phyloP scores from a whole-genome alignment of 2,797 vertebrate species.

The Esox lucius region DNA sequence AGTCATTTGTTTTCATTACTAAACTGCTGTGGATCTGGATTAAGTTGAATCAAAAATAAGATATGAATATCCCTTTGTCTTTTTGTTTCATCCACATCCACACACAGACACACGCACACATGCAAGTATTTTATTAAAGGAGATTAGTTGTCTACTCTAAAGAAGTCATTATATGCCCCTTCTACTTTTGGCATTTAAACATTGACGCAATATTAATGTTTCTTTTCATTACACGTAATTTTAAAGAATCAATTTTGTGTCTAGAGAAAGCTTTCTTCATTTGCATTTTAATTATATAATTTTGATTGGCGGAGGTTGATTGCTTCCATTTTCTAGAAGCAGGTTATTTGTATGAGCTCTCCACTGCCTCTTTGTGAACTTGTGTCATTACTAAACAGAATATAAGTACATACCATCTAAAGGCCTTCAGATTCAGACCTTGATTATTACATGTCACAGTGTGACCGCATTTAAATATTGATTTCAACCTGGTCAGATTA shows the following conservation, averaged over 20 bases:
- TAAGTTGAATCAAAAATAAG: background rate
- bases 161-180: background rate
- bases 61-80: background rate
- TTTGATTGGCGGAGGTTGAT: conserved; percentile 65
- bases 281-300: conserved; percentile 72
- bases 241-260: conserved; percentile 50
- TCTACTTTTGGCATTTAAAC: conserved; percentile 4
- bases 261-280: conserved; percentile 51
- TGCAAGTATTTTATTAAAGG: background rate
- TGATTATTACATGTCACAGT: no score
- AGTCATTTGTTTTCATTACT: background rate
- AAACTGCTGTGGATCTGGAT: conserved; percentile 3
- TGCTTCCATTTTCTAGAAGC: conserved; percentile 63
- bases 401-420: conserved; percentile 42
- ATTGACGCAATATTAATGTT: conserved; percentile 44
- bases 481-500: no score
- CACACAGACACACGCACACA: conserved; percentile 4
- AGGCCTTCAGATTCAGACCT: conserved; percentile 3
- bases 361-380: conserved; percentile 54
- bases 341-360: conserved; percentile 70
- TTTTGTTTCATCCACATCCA: background rate
- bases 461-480: no score
- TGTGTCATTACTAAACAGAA: conserved; percentile 47
- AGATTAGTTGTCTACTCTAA: background rate
- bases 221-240: conserved; percentile 17